These are phyloP conservation scores for Chelon labrosus DNA, from an alignment of 2,797 vertebrate genomes.

Conservation along the genomic window DNA sequence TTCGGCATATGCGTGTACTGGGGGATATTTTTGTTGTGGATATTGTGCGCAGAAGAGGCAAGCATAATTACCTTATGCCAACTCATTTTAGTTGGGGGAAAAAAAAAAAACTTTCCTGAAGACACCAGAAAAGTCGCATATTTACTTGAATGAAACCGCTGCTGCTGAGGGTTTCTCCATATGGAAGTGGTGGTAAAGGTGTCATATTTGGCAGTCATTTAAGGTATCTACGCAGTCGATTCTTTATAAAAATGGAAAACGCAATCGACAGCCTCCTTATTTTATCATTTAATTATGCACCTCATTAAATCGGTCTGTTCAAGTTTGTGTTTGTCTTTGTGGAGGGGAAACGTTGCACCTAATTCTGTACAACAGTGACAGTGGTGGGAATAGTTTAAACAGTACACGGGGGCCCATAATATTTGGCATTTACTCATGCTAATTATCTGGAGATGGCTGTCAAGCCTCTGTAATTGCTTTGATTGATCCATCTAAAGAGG, in stretches of 20 bases:
- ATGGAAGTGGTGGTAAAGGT: conserved; percentile 20
- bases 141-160: conserved; percentile 25
- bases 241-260: conserved; percentile 33
- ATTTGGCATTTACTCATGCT: conserved; percentile 67
- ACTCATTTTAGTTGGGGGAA: conserved; percentile 22
- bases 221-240: conserved; percentile 5
- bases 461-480: conserved; percentile 69
- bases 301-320: conserved; percentile 40
- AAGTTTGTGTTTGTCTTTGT: conserved; percentile 44
- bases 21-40: conserved; percentile 24
- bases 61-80: conserved; percentile 40
- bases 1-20: conserved; percentile 22
- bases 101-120: conserved; percentile 14
- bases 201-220: conserved; percentile 38
- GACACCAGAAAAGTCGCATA: conserved; percentile 36
- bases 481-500: conserved; percentile 72
- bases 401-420: conserved; percentile 47
- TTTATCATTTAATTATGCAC: conserved; percentile 46
- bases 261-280: conserved; percentile 20
- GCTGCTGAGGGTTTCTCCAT: conserved; percentile 24
- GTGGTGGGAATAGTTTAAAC: conserved; percentile 40
- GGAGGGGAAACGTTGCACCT: conserved; percentile 26
- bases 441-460: conserved; percentile 71
- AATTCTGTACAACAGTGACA: conserved; percentile 47
- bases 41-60: conserved; percentile 23